Conservation (phyloP, 64 coral and sea anemone species). For the Montipora efflorescens region DNA sequence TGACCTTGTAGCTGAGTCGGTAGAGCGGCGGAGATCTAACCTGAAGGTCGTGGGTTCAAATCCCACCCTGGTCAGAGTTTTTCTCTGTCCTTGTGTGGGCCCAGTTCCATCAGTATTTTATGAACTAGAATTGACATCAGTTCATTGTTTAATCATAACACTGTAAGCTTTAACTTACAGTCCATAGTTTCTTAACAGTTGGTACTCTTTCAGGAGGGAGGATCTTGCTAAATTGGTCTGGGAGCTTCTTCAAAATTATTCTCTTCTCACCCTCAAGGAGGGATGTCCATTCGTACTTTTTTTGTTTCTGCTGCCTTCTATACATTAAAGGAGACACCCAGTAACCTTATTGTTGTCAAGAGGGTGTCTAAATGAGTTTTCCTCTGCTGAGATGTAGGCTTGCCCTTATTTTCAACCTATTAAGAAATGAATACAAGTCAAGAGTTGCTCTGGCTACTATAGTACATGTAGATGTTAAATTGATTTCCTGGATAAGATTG, state of each 20-base stretch:
- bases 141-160: not conserved
- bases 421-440: not conserved
- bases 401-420: conserved; percentile 50
- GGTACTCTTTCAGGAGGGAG: conserved; percentile 3
- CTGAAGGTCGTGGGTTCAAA: too few relatives aligned
- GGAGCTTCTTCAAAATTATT: conserved; percentile 18
- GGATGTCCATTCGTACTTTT: conserved; percentile 62
- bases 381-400: conserved; percentile 22
- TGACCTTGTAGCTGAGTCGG: too few relatives aligned
- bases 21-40: too few relatives aligned
- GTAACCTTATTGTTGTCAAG: not conserved
- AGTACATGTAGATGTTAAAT: not conserved
- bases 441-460: not conserved
- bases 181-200: conserved; percentile 30
- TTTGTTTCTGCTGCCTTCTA: conserved; percentile 25
- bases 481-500: not conserved
- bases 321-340: conserved; percentile 41
- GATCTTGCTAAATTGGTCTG: conserved; percentile 9
- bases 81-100: too few relatives aligned
- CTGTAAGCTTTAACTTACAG: conserved; percentile 4
- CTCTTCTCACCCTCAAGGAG: conserved; percentile 41
- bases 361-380: conserved; percentile 30
- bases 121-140: not conserved
- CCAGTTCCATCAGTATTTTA: not conserved
- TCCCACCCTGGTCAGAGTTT: too few relatives aligned